Evolutionary conservation across 1,140 invertebrate genomes (phyloP).

Genomic region (Liolophura sinensis): DNA sequence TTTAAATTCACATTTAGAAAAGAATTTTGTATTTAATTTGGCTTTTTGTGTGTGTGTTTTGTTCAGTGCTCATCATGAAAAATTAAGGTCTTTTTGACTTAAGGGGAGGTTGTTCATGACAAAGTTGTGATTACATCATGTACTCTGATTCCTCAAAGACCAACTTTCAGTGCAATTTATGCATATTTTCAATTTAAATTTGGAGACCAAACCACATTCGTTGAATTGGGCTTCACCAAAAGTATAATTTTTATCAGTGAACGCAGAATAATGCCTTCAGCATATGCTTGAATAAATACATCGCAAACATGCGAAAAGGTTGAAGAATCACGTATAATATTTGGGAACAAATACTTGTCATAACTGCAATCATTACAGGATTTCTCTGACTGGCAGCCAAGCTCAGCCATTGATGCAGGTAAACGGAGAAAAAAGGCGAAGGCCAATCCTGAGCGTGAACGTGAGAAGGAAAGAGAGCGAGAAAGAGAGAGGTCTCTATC

Average conservation of each 20-base stretch:
- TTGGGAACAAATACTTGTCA: background rate
- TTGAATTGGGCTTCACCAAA: no score
- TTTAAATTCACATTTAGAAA: background rate
- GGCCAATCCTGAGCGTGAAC: slow-evolving; percentile 42
- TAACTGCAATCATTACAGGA: slow-evolving; percentile 30
- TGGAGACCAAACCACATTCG: no score
- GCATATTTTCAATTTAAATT: no score
- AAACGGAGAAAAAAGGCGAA: slow-evolving; percentile 47
- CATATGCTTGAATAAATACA: no score
- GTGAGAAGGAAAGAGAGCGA: slow-evolving; percentile 14
- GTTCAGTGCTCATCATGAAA: background rate
- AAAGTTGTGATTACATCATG: background rate
- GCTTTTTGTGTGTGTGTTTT: no score
- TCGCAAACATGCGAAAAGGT: background rate
- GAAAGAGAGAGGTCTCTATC: slow-evolving; percentile 50
- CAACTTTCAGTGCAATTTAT: background rate
- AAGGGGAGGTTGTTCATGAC: background rate
- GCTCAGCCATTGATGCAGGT: slow-evolving; percentile 32
- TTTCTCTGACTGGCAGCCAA: slow-evolving; percentile 48
- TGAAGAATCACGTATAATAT: background rate
- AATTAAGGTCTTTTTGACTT: background rate
- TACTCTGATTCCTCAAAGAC: background rate
- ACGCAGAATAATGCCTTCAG: no score
- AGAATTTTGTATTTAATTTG: no score
- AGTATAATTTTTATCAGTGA: no score